A percentile compares a stretch with the other conserved stretches of the same genome.
Evolutionary conservation across 2,113 vertebrate species (phyloP).

Genomic region (Clupea harengus): DNA sequence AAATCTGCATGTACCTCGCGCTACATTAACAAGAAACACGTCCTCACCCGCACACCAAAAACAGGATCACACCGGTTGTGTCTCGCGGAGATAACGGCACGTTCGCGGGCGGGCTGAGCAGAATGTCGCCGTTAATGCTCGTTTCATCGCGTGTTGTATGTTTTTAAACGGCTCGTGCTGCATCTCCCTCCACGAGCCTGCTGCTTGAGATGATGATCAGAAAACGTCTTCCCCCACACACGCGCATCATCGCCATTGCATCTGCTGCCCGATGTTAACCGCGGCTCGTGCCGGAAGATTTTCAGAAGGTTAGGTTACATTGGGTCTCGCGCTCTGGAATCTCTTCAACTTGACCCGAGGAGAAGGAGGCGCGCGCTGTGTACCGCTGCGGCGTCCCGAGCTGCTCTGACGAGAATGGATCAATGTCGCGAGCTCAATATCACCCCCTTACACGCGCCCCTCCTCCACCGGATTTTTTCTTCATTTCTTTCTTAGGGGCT

Average conservation of each 20-base stretch:
- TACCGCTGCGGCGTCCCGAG: not conserved
- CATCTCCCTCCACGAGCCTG: not conserved
- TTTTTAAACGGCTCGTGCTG: not conserved
- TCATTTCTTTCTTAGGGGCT: not conserved
- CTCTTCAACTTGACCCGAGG: slow-evolving; percentile 12
- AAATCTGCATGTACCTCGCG: not conserved
- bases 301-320: not conserved
- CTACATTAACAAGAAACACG: not conserved
- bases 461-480: slow-evolving; percentile 9
- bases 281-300: not conserved
- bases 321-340: not conserved
- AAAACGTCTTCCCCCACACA: not conserved
- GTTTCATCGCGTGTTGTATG: not conserved
- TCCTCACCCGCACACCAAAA: not conserved
- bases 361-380: not conserved
- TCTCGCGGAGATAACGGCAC: not conserved
- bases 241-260: not conserved
- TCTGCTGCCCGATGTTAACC: not conserved
- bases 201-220: not conserved
- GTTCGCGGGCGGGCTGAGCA: not conserved
- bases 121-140: not conserved
- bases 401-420: not conserved
- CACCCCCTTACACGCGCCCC: not conserved
- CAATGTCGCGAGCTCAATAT: slow-evolving; percentile 8
- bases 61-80: not conserved